phyloP scores from a whole-genome alignment of 2,113 vertebrate species.

The Saguinus imperator region DNA sequence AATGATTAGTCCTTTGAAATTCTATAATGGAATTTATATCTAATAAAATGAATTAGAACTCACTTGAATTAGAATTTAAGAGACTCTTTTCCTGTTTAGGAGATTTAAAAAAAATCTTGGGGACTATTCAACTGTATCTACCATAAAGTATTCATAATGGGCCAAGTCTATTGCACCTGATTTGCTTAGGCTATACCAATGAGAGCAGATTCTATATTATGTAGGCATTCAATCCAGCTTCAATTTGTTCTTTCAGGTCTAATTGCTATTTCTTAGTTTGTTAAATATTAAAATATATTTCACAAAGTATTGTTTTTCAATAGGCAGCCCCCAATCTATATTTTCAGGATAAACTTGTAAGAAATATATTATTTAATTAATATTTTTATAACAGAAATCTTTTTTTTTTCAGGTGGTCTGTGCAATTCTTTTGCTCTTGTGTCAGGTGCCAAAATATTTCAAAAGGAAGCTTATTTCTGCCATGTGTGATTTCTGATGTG shows the following conservation, averaged over 20 bases:
- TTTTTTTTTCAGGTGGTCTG: constrained; percentile 62
- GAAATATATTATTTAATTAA: constrained; percentile 50
- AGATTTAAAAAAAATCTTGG: not conserved
- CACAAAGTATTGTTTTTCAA: constrained; percentile 40
- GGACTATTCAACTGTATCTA: not conserved
- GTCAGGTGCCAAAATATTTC: constrained; percentile 76
- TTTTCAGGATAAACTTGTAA: constrained; percentile 27
- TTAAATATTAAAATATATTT: constrained; percentile 46
- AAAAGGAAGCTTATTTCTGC: constrained; percentile 69
- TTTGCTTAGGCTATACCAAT: constrained; percentile 45
- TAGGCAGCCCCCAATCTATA: not conserved
- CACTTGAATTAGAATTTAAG: constrained; percentile 22
- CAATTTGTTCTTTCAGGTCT: constrained; percentile 19
- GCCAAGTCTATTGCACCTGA: not conserved
- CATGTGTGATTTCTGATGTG: constrained; percentile 75
- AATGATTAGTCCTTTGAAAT: constrained; percentile 45
- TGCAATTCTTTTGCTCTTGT: constrained; percentile 63
- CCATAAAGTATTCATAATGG: not conserved
- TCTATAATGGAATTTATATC: constrained; percentile 40
- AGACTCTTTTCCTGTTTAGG: constrained; percentile 2
- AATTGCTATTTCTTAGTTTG: constrained; percentile 46
- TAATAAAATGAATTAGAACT: constrained; percentile 46
- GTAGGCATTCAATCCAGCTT: not conserved
- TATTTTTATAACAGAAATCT: constrained; percentile 29
- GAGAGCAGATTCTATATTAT: not conserved